These are phyloP conservation scores for Fringilla coelebs DNA, from an alignment of 2,797 vertebrate species.

Conservation along the genomic window DNA sequence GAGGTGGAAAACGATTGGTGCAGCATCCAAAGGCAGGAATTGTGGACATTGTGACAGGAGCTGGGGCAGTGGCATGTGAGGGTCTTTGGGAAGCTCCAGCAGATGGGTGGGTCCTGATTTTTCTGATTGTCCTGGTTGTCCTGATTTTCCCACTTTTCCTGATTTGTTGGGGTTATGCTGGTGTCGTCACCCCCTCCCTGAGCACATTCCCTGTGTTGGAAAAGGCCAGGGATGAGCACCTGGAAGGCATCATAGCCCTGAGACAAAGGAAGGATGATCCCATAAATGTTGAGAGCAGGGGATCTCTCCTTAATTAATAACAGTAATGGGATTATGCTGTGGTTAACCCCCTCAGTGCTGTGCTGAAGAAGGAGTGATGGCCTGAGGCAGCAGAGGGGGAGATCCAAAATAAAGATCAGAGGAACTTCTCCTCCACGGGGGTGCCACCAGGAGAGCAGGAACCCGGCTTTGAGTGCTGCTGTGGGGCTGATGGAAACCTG, in stretches of 20 bases:
- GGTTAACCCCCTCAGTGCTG: not conserved
- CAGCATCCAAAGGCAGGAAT: not conserved
- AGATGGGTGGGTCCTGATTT: not conserved
- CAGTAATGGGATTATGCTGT: not conserved
- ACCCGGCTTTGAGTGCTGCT: not conserved
- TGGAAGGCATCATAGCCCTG: not conserved
- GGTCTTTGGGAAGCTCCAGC: not conserved
- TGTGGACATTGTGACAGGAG: fast-evolving
- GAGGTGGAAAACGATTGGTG: fast-evolving
- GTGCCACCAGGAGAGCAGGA: not conserved
- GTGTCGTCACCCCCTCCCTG: fast-evolving
- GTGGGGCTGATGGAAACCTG: slow-evolving; percentile 1
- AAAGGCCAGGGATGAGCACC: not conserved
- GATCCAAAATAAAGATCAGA: slow-evolving; percentile 3
- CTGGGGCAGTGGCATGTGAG: fast-evolving
- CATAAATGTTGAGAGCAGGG: not conserved
- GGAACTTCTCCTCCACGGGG: not conserved
- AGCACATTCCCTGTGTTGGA: fast-evolving
- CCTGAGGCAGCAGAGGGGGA: slow-evolving; percentile 5
- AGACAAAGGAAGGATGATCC: not conserved
- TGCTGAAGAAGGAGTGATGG: not conserved
- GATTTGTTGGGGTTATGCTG: not conserved
- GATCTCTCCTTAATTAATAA: not conserved
- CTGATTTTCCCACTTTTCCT: not conserved
- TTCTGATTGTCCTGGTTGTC: not conserved